Conservation (phyloP, 1,140 invertebrate species). For the Scaptomyza hsui region DNA sequence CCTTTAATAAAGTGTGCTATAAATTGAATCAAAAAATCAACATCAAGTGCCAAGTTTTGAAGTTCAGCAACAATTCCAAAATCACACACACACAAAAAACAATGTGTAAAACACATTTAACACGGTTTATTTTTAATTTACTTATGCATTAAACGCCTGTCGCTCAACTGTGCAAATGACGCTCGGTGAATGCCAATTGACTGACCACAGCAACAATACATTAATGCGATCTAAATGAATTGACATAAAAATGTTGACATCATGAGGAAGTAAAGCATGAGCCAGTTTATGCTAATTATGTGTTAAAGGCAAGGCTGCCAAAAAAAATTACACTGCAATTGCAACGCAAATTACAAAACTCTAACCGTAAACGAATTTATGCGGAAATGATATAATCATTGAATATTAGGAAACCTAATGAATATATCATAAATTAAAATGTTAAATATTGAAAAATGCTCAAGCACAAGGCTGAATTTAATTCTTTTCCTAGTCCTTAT, state of each 20-base stretch:
- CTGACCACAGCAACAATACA: constrained; percentile 25
- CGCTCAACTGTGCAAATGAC: constrained; percentile 30
- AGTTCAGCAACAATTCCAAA: constrained; percentile 33
- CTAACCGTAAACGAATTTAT: background rate
- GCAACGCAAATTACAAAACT: constrained; percentile 13
- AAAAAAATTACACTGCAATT: constrained; percentile 30
- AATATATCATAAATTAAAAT: background rate
- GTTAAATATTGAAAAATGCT: background rate
- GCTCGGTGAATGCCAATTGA: constrained; percentile 55
- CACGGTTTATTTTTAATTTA: constrained; percentile 60
- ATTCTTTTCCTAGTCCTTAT: too few relatives aligned
- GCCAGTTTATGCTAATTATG: constrained; percentile 51
- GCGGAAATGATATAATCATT: background rate
- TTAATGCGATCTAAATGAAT: constrained; percentile 19
- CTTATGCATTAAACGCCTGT: constrained; percentile 59
- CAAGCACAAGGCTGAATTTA: too few relatives aligned
- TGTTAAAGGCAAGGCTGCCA: constrained; percentile 30
- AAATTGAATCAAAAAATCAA: constrained; percentile 37
- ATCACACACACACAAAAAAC: constrained; percentile 9
- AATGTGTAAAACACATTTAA: constrained; percentile 43
- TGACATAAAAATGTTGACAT: constrained; percentile 43
- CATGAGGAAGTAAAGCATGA: constrained; percentile 55
- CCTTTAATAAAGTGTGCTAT: constrained; percentile 22
- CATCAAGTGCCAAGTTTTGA: constrained; percentile 46
- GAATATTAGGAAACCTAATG: background rate